phyloP scores from a whole-genome alignment of 2,888 invertebrate genomes.

The Phyllotreta cruciferae region DNA sequence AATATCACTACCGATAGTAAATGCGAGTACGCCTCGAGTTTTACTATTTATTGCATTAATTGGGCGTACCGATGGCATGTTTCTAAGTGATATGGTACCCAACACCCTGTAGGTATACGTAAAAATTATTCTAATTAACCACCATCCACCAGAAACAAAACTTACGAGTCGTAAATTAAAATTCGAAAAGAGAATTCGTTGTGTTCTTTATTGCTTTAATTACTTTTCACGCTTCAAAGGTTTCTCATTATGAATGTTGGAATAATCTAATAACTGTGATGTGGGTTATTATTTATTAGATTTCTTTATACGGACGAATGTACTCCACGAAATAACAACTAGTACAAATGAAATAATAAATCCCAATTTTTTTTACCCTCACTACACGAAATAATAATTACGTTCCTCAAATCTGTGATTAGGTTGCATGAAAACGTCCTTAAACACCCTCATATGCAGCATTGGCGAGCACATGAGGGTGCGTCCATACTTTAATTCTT shows the following conservation, averaged over 20 bases:
- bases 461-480: slow-evolving; percentile 5
- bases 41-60: too few relatives aligned
- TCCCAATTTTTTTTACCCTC: slow-evolving; percentile 28
- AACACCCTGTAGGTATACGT: background rate
- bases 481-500: too few relatives aligned
- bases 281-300: slow-evolving; percentile 27
- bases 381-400: slow-evolving; percentile 23
- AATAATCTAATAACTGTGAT: slow-evolving; percentile 25
- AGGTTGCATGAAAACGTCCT: slow-evolving; percentile 43
- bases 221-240: slow-evolving; percentile 22
- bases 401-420: slow-evolving; percentile 36
- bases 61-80: too few relatives aligned
- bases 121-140: slow-evolving; percentile 1
- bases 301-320: slow-evolving; percentile 1
- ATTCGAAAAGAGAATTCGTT: slow-evolving; percentile 11
- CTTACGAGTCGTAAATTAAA: background rate
- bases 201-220: slow-evolving; percentile 25
- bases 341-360: slow-evolving; percentile 30
- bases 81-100: too few relatives aligned
- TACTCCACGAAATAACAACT: slow-evolving; percentile 1
- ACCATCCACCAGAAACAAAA: background rate
- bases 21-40: background rate
- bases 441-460: slow-evolving; percentile 43
- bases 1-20: background rate
- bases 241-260: slow-evolving; percentile 23